Evolutionary conservation across 2,797 vertebrate species (phyloP).

Genomic region (Enoplosus armatus): DNA sequence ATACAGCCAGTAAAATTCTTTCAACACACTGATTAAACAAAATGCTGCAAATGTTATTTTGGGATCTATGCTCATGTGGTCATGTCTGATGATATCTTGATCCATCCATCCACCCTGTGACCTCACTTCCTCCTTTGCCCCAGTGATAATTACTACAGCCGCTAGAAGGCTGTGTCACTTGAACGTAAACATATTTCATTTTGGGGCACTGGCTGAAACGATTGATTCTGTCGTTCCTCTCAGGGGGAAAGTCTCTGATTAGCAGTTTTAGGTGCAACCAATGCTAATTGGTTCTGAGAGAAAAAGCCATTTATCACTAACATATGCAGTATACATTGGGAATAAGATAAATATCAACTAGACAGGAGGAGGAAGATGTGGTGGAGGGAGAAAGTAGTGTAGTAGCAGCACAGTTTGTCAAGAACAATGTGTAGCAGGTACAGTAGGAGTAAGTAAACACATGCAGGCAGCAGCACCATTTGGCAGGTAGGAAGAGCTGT

Average conservation of each 20-base stretch:
- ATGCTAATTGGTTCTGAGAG: neutral
- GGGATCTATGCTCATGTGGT: too few species aligned
- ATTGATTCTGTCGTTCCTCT: neutral
- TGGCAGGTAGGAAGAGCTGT: neutral
- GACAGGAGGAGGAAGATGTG: neutral
- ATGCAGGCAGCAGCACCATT: slow-evolving; percentile 10
- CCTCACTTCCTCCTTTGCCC: neutral
- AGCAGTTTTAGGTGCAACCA: neutral
- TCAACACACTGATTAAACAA: too few species aligned
- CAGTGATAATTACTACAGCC: accelerated
- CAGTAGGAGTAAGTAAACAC: slow-evolving; percentile 8
- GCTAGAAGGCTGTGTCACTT: neutral
- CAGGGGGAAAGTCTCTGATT: neutral
- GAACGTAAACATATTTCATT: neutral
- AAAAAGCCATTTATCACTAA: neutral
- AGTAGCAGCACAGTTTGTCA: slow-evolving; percentile 2
- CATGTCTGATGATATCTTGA: too few species aligned
- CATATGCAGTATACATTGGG: neutral
- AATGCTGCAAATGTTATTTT: too few species aligned
- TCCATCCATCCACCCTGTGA: too few species aligned
- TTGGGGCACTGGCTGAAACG: neutral
- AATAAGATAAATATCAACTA: neutral
- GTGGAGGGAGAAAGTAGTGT: neutral
- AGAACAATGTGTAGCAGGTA: neutral
- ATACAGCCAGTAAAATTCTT: too few species aligned